phyloP scores from a whole-genome alignment of 2,888 invertebrate species.

The Allygus modestus region DNA sequence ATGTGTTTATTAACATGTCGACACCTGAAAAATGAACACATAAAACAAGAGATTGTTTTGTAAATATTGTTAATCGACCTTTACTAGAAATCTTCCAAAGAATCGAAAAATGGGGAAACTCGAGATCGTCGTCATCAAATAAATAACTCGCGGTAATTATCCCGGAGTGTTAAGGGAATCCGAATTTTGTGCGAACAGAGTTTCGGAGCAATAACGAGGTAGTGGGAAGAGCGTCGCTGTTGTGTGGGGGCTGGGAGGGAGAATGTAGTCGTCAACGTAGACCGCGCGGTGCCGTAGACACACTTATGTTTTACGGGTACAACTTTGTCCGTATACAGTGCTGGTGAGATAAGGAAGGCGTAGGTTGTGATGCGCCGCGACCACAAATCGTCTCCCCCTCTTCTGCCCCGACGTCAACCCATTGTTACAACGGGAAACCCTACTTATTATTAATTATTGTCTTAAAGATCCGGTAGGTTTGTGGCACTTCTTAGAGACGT shows the following conservation, averaged over 20 bases:
- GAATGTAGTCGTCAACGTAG: conserved; percentile 6
- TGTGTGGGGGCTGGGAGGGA: not conserved
- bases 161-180: not conserved
- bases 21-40: no score
- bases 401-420: conserved; percentile 45
- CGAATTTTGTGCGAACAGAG: not conserved
- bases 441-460: conserved; percentile 66
- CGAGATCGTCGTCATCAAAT: no score
- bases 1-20: no score
- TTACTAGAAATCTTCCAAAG: no score
- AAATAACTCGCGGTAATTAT: not conserved
- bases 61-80: no score
- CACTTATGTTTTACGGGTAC: conserved; percentile 52
- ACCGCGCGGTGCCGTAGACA: conserved; percentile 20
- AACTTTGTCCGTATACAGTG: conserved; percentile 59
- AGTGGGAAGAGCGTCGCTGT: not conserved
- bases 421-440: conserved; percentile 64
- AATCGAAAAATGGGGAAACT: no score
- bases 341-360: conserved; percentile 55
- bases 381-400: conserved; percentile 63
- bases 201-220: not conserved
- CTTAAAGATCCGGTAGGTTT: conserved; percentile 65
- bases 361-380: conserved; percentile 57
- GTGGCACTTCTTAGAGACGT: conserved; percentile 59
- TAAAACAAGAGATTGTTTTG: no score